Evolutionary conservation across 2,113 vertebrate genomes (phyloP), one percentile per base, ranked within the genome.

Genomic region (Paramisgurnus dabryanus): DNA sequence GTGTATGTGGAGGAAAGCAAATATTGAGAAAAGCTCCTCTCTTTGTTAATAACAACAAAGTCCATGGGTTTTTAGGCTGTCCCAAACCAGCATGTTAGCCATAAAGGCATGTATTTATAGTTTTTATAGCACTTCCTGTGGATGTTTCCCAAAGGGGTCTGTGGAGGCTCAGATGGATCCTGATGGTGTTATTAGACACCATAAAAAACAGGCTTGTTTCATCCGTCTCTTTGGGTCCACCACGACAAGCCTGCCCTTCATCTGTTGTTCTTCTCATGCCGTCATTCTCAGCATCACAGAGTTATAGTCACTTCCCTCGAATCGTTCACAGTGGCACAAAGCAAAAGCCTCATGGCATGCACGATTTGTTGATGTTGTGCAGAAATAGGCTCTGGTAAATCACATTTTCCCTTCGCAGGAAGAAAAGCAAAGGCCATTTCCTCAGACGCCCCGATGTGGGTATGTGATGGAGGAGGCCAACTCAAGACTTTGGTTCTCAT

Each of bases 381-480:
- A 67, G 40, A 82, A 84, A 78, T 70, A 69, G 64, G 83, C 43
- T 22, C n/a, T 77, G 86, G 76, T 83, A 76, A 85, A 87, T 85
- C 65, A 58, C 78, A 22, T 66, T 86, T 67, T 78, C 79, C 79
- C 72, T 69, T 60, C n/a, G 66, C 41, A 82, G 82, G 86, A 87
- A 78, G 82, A 79, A 86, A 47, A 57, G 74, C 82, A 81, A 84
- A 84, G 67, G 39, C 50, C 65, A 34, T 80, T 82, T 91, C 85
- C 84, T 89, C 78, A 81, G 67, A 66, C 34, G 5, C 58, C 69
- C 66, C 22, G 50, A 82, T 72, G 84, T 67, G 66, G 71, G 78
- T 8, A 4, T 67, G 68, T 84, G 50, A 78, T 69, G 43, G 69
- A 8, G 76, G 76, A 79, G 57, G 22, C 12, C 40, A 73, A 49